A percentile compares a stretch with the other conserved stretches of the same genome.
These are phyloP conservation scores for Scaptomyza cyrtandrae DNA, from an alignment of 2,888 invertebrate genomes.

Conservation along the genomic window DNA sequence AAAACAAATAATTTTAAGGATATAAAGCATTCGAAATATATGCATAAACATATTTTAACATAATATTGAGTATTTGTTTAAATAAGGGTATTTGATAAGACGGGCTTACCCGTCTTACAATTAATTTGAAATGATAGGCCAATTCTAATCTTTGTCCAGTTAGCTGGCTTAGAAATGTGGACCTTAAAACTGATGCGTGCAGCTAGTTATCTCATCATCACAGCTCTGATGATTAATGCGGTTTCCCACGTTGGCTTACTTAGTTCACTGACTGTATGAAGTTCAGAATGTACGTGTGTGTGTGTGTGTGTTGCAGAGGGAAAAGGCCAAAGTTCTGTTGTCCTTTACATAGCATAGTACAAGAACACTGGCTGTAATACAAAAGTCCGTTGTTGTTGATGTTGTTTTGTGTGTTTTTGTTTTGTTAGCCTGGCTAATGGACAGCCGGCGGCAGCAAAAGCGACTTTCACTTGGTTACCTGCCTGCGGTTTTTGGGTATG, in stretches of 20 bases:
- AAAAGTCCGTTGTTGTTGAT: constrained; percentile 22
- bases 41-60: too few species aligned
- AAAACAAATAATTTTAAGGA: too few species aligned
- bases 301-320: background rate
- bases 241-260: constrained; percentile 17
- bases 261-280: constrained; percentile 36
- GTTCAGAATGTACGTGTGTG: constrained; percentile 21
- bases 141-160: background rate
- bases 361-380: constrained; percentile 25
- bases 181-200: background rate
- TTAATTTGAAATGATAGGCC: background rate
- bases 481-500: background rate
- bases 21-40: too few species aligned
- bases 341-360: background rate
- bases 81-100: too few species aligned
- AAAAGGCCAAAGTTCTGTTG: background rate
- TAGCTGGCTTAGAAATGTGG: background rate
- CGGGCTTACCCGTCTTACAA: background rate
- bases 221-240: constrained; percentile 49
- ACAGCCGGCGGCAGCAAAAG: constrained; percentile 41
- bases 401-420: background rate
- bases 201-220: constrained; percentile 19
- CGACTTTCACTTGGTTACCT: constrained; percentile 50
- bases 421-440: constrained; percentile 44
- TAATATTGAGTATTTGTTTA: too few species aligned